Base-by-base conservation (phyloP, 2,113 vertebrate genomes). In the Ailurus styani region DNA sequence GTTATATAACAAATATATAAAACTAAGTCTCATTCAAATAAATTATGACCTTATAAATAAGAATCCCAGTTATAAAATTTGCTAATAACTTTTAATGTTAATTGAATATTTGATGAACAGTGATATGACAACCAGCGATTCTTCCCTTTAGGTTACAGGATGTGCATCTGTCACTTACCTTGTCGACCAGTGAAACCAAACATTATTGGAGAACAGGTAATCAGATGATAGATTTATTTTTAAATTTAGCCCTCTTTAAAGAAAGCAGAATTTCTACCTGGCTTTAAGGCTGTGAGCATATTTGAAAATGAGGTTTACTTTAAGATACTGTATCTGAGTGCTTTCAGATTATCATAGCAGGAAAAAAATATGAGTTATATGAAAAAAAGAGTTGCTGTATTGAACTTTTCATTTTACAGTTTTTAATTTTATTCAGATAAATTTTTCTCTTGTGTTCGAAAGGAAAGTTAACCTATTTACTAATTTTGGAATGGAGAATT, bases 101-200 rank as follows among this genome's bases (percentile, higher is more conserved):
- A 66, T 42, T 88, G 13, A 82, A 81, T 31, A 18, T 84, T 75
- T 96, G 34, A 17, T 73, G 12, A 62, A 17, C 29, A 55, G 15
- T 82, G 25, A 83, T 90, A 87, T 97, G 27, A 97, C 50, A 66
- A 93, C 37, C 31, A 82, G 6, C 14, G 27, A 21, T 96, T 96
- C 97, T 98, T 90, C 90, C 86, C 98, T 96, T 85, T 97, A 99
- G 99, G 99, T 37, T 99, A 99, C 97, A 99, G 99, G 97, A 99
- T 99, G 99, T 99, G 99, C 94, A 99, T 99, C 98, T 99, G 99
- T 96, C 99, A 99, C 98, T 99, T 99, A 97, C 97, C 99, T 60
- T 99, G 99, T 98, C 99, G 98, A 88, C 99, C 99, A 83, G 98
- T 99, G 89, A 99, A 99, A 97, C 99, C 99, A 97, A 98, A 99